A percentile compares a stretch with the other conserved stretches of the same genome.
These are phyloP conservation scores for Enteromius fasciolatus DNA, from an alignment of 2,797 vertebrate species.

Conservation along the genomic window DNA sequence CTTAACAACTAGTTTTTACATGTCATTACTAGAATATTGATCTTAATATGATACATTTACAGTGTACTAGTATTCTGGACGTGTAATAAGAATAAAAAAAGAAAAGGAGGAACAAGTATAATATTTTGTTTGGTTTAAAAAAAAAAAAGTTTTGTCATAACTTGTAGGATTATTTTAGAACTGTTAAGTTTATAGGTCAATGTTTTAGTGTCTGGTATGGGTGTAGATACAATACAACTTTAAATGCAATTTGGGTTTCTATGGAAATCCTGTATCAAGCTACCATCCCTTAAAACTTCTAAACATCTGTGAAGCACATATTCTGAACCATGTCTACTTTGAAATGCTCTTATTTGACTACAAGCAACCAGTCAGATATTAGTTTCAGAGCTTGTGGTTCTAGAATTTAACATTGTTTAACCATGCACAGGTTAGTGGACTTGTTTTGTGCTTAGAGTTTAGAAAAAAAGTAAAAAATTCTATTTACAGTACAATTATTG, in stretches of 20 bases:
- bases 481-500: constrained; percentile 6
- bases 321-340: neutral
- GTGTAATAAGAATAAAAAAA: neutral
- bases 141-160: neutral
- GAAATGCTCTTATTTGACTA: constrained; percentile 4
- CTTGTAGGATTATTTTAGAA: neutral
- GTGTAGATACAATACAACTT: neutral
- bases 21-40: neutral
- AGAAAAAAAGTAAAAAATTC: neutral
- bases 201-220: neutral
- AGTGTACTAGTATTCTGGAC: neutral
- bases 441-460: neutral
- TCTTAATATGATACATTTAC: neutral
- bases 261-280: neutral
- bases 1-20: neutral
- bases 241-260: neutral
- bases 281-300: neutral
- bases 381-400: constrained; percentile 9
- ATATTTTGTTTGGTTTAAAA: constrained; percentile 6
- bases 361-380: constrained; percentile 3
- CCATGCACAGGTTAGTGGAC: constrained; percentile 17
- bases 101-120: no score
- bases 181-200: neutral
- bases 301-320: neutral
- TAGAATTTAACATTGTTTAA: constrained; percentile 15